A percentile compares a stretch with the other conserved stretches of the same genome.
Evolutionary conservation across 2,797 vertebrate genomes (phyloP).

Genomic region (Eulemur albifrons): DNA sequence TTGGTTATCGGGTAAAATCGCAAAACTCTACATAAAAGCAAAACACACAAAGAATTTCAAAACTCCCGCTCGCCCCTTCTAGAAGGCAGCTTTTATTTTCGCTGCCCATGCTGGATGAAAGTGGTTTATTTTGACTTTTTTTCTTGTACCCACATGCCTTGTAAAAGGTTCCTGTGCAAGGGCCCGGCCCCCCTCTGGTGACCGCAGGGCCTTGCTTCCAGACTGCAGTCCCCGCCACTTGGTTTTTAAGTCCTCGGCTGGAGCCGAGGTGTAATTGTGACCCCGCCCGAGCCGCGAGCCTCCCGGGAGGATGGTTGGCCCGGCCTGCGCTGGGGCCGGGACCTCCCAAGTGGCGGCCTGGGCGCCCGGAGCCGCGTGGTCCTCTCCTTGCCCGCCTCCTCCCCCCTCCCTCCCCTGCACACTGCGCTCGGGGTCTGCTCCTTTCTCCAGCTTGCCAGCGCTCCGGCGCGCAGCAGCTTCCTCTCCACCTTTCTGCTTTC

Average conservation of each 20-base stretch:
- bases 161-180: constrained; percentile 65
- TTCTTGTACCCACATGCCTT: constrained; percentile 56
- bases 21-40: constrained; percentile 36
- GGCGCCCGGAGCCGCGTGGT: background rate
- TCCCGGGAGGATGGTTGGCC: constrained; percentile 82
- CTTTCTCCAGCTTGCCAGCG: background rate
- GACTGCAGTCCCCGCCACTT: constrained; percentile 50
- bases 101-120: constrained; percentile 56
- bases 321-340: constrained; percentile 78
- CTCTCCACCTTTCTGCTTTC: background rate
- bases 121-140: constrained; percentile 71
- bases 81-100: constrained; percentile 65
- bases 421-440: background rate
- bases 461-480: background rate
- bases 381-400: background rate
- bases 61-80: constrained; percentile 56
- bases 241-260: constrained; percentile 73
- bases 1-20: background rate
- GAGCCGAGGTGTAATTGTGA: constrained; percentile 84
- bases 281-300: constrained; percentile 82
- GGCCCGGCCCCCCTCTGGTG: constrained; percentile 17
- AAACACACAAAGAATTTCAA: constrained; percentile 59
- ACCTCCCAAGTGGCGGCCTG: constrained; percentile 91
- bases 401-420: background rate
- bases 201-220: constrained; percentile 73